Evolutionary conservation across 1,140 invertebrate species (phyloP), one percentile per base, ranked within the genome.

Genomic region (Patella vulgata): DNA sequence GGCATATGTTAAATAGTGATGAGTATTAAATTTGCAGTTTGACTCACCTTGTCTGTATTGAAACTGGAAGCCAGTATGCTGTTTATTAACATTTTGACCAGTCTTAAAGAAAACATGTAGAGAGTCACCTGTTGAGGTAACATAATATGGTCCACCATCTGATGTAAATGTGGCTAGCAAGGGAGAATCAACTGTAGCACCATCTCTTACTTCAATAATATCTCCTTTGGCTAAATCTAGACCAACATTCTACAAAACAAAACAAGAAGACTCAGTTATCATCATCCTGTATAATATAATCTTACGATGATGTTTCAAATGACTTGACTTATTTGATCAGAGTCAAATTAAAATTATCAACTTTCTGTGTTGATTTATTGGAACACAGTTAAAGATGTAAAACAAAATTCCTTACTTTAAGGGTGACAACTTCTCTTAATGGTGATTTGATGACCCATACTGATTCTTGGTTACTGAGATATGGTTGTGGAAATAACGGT

Each of bases 51-150:
- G 63, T 39, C 30, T 57, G 36, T 68, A 70, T 1, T 33, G 23
- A 33, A 74, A 66, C 6, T 14, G 27, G 42, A 74, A 74, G 23
- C 70, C 70, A 43, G 28, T 58, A 28, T 59, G 52, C 33, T 51
- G 11, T 3, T 40, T 19, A 21, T 30, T 42, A 3, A 30, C 62
- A 21, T 58, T 40, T 21, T 30, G 25, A 2, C 39, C 43, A 12
- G 70, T 74, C 23, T 59, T 67, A 28, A 74, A 31, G 23, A 63
- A 46, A 14, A 74, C 42, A 31, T 67, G 66, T 40, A 71, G 54
- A 25, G 42, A 14, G n/a, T 61, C 36, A 12, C 63, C 65, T 25
- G 73, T 74, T n/a, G 73, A 67, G n/a, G 66, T 52, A 0, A 71
- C 46, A 36, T 64, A 57, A 8, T 53, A 44, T 0, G 67, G 64